Base-by-base conservation (phyloP, 2,113 vertebrate species). In the Rhinogobius similis region DNA sequence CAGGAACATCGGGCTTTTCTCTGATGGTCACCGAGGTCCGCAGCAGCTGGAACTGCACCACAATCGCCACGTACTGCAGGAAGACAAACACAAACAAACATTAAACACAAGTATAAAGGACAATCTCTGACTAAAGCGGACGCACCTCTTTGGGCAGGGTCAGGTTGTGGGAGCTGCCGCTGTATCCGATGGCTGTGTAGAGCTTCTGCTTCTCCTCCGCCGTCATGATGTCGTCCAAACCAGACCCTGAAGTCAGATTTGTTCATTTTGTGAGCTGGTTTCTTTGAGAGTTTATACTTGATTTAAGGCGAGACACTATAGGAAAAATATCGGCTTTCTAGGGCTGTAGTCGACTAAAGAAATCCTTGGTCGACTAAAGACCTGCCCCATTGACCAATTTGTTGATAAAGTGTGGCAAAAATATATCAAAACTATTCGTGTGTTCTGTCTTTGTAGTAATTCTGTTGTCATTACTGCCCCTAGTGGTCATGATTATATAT, bases 121-220 rank as follows among this genome's bases (percentile, higher is more conserved):
- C n/a, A n/a, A n/a, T n/a, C n/a, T n/a, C n/a, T 16, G 48, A 10
- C 16, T 29, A 26, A 53, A 0, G 52, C 7, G 12, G 13, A 9
- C 12, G 21, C 82, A 98, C 97, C 90, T 98, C 84, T 81, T 94
- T 96, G 10, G 98, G 97, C 44, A 99, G 78, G 12, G 94, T 71
- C 48, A 96, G 89, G 77, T 94, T 92, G 77, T 94, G 91, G 4
- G 93, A 94, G 78, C 94, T 98, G 58, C 95, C 96, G 48, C 98
- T 99, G 80, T 99, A 99, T 4, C 97, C 98, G 67, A 99, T 99
- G 24, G 97, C 96, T 9, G 95, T 97, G 80, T 95, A 99, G 53
- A 99, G 94, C 39, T 99, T 98, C 0, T 94, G 90, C 74, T 98
- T 99, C 79, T 99, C 97, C 70, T 97, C 96, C 0, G 92, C 73